A percentile compares a stretch with the other conserved stretches of the same genome.
These are phyloP conservation scores for Cryptoleucopteryx plumbea DNA, from an alignment of 2,113 vertebrate genomes.

Conservation along the genomic window DNA sequence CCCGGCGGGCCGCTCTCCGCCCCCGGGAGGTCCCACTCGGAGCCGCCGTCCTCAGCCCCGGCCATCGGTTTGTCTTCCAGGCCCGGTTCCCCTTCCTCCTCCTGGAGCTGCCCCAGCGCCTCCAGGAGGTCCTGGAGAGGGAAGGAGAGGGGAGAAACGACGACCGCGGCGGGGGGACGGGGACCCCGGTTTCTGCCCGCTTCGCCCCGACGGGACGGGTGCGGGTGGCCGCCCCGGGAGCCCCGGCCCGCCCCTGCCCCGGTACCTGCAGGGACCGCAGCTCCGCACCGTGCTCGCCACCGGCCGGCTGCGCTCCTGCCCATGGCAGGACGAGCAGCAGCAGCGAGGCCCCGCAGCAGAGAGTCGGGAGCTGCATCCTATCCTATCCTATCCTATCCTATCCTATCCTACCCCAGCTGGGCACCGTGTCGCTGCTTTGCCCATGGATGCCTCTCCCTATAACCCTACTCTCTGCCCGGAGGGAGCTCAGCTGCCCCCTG, in stretches of 20 bases:
- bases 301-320: background rate
- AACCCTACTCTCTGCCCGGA: background rate
- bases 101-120: background rate
- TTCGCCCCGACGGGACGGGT: fast-evolving
- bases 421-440: background rate
- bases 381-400: background rate
- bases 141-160: background rate
- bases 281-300: background rate
- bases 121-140: background rate
- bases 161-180: no score
- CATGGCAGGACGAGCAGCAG: background rate
- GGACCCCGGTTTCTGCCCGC: background rate
- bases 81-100: background rate
- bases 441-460: background rate
- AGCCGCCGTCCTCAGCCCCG: background rate
- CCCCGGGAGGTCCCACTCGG: background rate
- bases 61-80: background rate
- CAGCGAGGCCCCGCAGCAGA: background rate
- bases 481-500: background rate
- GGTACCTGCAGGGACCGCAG: background rate
- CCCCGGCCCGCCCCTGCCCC: background rate
- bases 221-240: background rate
- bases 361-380: background rate
- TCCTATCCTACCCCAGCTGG: background rate
- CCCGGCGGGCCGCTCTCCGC: background rate